Percentiles rank a stretch among this genome's conserved stretches.
Evolutionary conservation across 2,797 vertebrate species (phyloP).

Genomic region (Acanthurus leucopareius): DNA sequence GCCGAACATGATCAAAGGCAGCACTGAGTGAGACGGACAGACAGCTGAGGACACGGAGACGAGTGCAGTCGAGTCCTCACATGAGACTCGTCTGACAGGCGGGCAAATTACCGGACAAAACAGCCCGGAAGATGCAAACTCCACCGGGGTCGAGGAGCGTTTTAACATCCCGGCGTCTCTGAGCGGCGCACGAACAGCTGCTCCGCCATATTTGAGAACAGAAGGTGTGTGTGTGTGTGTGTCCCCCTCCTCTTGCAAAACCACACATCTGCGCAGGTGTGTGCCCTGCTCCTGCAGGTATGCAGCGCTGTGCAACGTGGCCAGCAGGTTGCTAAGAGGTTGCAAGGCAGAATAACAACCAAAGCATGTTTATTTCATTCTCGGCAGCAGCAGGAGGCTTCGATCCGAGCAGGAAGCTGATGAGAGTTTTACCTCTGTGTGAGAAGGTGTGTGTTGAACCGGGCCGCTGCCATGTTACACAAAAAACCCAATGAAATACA

Average conservation of each 20-base stretch:
- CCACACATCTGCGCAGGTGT: slow-evolving; percentile 40
- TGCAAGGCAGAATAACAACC: slow-evolving; percentile 21
- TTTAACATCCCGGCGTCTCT: not conserved
- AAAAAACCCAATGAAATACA: not conserved
- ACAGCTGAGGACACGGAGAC: slow-evolving; percentile 57
- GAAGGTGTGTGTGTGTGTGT: slow-evolving; percentile 12
- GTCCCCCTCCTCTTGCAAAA: slow-evolving; percentile 32
- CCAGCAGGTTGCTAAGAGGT: slow-evolving; percentile 35
- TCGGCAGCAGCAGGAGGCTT: slow-evolving; percentile 12
- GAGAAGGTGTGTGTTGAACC: slow-evolving; percentile 5
- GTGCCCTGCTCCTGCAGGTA: not conserved
- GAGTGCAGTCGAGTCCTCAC: slow-evolving; percentile 63
- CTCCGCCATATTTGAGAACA: slow-evolving; percentile 53
- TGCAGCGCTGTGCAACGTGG: slow-evolving; percentile 21
- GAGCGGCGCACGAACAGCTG: slow-evolving; percentile 45
- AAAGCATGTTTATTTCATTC: slow-evolving; percentile 40
- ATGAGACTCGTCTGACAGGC: slow-evolving; percentile 52
- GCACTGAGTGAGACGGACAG: slow-evolving; percentile 61
- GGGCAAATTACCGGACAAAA: slow-evolving; percentile 21
- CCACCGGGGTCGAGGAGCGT: slow-evolving; percentile 15
- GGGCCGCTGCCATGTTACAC: slow-evolving; percentile 11
- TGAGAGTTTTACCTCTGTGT: not conserved
- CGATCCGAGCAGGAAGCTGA: not conserved
- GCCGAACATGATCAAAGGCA: slow-evolving; percentile 74
- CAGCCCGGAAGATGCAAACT: slow-evolving; percentile 46